phyloP scores from a whole-genome alignment of 2,113 vertebrate species.

The Triplophysa siluroides region DNA sequence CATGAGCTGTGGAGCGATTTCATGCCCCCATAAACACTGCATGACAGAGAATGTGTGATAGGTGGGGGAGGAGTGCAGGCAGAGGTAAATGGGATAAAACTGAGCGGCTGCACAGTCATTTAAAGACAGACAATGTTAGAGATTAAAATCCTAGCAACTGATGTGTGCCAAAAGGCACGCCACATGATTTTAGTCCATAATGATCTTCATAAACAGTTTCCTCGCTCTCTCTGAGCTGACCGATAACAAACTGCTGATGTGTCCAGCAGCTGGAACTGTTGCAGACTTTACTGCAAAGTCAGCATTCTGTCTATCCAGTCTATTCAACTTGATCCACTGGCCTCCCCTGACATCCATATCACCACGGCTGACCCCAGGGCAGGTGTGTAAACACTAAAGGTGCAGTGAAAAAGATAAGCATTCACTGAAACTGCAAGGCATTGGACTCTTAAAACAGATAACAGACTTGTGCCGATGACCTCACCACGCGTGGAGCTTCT shows the following conservation, averaged over 20 bases:
- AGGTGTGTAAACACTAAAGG: conserved; percentile 71
- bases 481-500: background rate
- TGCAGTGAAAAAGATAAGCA: conserved; percentile 67
- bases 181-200: conserved; percentile 11
- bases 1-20: conserved; percentile 73
- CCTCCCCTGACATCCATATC: conserved; percentile 56
- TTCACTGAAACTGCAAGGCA: background rate
- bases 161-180: conserved; percentile 4
- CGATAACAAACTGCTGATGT: conserved; percentile 44
- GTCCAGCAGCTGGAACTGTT: conserved; percentile 33
- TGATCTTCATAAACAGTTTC: conserved; percentile 20
- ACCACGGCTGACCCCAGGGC: conserved; percentile 43
- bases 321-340: conserved; percentile 37
- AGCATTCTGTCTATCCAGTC: conserved; percentile 51
- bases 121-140: background rate
- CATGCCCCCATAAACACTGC: conserved; percentile 77
- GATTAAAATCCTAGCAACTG: background rate
- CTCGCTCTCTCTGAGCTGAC: conserved; percentile 26
- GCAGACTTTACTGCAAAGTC: conserved; percentile 54
- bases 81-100: conserved; percentile 22
- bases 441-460: conserved; percentile 32
- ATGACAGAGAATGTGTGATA: conserved; percentile 54
- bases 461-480: background rate
- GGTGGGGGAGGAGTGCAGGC: background rate
- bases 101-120: background rate